Conservation (phyloP, 2,113 vertebrate species). For the Stegastes partitus region DNA sequence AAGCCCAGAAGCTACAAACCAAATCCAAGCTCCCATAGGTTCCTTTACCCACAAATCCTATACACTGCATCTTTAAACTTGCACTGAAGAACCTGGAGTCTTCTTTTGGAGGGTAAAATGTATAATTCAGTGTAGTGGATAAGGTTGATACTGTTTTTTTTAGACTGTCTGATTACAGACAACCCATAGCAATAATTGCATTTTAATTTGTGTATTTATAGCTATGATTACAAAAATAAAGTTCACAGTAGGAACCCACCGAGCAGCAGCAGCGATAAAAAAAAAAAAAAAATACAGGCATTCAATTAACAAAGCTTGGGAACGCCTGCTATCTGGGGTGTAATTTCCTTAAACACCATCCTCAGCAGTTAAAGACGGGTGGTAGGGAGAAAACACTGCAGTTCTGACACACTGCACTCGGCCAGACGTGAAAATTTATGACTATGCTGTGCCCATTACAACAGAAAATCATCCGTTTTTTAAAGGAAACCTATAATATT, state of each 20-base stretch:
- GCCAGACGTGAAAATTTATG: conserved; percentile 71
- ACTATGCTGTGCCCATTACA: conserved; percentile 74
- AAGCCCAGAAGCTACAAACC: too few relatives aligned
- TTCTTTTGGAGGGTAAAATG: conserved; percentile 5
- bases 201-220: conserved; percentile 66
- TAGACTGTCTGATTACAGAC: conserved; percentile 34
- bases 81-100: too few relatives aligned
- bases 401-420: conserved; percentile 48
- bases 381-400: conserved; percentile 61
- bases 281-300: conserved; percentile 53
- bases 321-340: conserved; percentile 70
- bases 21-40: too few relatives aligned
- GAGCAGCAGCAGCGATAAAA: conserved; percentile 63
- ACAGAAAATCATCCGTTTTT: conserved; percentile 73
- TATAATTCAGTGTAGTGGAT: conserved; percentile 31
- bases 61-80: too few relatives aligned
- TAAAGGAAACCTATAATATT: conserved; percentile 75
- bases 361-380: conserved; percentile 63
- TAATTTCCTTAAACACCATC: conserved; percentile 80
- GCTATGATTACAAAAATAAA: conserved; percentile 66
- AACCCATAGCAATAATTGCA: conserved; percentile 43
- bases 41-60: too few relatives aligned
- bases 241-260: conserved; percentile 42
- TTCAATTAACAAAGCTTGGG: conserved; percentile 72
- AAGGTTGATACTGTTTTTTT: neutral